phyloP scores from a whole-genome alignment of 2,113 vertebrate genomes.

The Pygoscelis antarcticus region DNA sequence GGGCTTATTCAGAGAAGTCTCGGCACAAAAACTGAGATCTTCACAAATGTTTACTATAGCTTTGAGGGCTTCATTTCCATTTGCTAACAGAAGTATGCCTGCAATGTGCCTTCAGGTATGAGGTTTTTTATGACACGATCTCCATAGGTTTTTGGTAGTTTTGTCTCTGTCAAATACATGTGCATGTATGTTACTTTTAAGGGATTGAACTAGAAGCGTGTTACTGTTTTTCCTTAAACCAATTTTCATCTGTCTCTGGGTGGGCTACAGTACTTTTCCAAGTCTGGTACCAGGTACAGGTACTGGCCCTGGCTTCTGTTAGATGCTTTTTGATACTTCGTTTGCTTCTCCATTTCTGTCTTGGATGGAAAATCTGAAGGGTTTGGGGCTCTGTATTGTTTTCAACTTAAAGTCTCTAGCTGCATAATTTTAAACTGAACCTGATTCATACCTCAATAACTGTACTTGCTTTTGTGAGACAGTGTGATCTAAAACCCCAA shows the following conservation, averaged over 20 bases:
- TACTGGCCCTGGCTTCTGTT: not conserved
- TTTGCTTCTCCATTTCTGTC: not conserved
- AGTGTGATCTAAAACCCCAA: not conserved
- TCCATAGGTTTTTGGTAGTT: not conserved
- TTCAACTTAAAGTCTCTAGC: not conserved
- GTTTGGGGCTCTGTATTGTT: not conserved
- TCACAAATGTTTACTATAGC: conserved; percentile 35
- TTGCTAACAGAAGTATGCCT: conserved; percentile 30
- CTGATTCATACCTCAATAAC: rapidly evolving
- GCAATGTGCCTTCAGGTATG: conserved; percentile 38
- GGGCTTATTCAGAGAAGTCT: conserved; percentile 5
- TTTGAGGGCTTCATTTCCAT: conserved; percentile 46
- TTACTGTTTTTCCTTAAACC: not conserved
- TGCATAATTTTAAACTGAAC: not conserved
- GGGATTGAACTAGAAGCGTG: not conserved
- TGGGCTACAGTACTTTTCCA: not conserved
- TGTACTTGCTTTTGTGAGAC: not conserved
- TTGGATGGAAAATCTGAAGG: not conserved
- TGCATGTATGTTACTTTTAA: not conserved
- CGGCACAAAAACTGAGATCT: conserved; percentile 13
- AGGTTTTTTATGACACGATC: not conserved
- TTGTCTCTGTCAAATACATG: not conserved
- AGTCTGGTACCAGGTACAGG: not conserved
- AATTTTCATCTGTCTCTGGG: not conserved
- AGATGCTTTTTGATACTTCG: not conserved